These are phyloP conservation scores for Geococcyx californianus DNA, from an alignment of 2,113 vertebrate genomes.

Conservation along the genomic window DNA sequence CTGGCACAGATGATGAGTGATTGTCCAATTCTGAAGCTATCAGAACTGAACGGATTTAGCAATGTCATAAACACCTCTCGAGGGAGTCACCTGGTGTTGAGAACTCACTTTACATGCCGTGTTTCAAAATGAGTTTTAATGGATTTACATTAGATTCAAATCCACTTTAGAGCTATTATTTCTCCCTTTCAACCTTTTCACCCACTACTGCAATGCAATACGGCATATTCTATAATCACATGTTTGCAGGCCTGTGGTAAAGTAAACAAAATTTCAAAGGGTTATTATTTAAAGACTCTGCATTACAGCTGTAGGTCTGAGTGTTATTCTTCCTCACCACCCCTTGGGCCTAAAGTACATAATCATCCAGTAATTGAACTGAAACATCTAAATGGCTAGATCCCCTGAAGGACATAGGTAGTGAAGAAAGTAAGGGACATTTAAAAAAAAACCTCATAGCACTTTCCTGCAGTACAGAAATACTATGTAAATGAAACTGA, in stretches of 20 bases:
- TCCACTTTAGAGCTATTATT: neutral
- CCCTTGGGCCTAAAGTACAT: slow-evolving; percentile 77
- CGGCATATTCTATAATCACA: neutral
- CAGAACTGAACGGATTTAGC: slow-evolving; percentile 60
- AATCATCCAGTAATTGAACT: slow-evolving; percentile 75
- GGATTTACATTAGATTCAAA: slow-evolving; percentile 15
- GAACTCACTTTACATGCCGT: slow-evolving; percentile 23
- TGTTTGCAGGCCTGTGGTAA: slow-evolving; percentile 9
- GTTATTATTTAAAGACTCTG: slow-evolving; percentile 19
- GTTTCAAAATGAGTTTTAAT: slow-evolving; percentile 42
- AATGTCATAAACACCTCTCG: slow-evolving; percentile 65
- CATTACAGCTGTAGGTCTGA: neutral
- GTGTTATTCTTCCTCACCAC: slow-evolving; percentile 75
- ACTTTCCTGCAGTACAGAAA: neutral
- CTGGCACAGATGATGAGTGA: slow-evolving; percentile 55
- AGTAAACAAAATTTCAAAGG: slow-evolving; percentile 44
- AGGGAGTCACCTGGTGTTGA: slow-evolving; percentile 60
- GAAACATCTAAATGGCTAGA: slow-evolving; percentile 68
- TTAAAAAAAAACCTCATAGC: neutral
- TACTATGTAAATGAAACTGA: neutral
- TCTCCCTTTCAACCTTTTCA: neutral
- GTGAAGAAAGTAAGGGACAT: slow-evolving; percentile 72
- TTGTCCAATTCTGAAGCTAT: slow-evolving; percentile 64
- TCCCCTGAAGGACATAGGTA: slow-evolving; percentile 78
- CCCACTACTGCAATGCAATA: neutral